These are phyloP conservation scores for Clarias magur DNA, from an alignment of 2,113 vertebrate genomes.

Conservation along the genomic window DNA sequence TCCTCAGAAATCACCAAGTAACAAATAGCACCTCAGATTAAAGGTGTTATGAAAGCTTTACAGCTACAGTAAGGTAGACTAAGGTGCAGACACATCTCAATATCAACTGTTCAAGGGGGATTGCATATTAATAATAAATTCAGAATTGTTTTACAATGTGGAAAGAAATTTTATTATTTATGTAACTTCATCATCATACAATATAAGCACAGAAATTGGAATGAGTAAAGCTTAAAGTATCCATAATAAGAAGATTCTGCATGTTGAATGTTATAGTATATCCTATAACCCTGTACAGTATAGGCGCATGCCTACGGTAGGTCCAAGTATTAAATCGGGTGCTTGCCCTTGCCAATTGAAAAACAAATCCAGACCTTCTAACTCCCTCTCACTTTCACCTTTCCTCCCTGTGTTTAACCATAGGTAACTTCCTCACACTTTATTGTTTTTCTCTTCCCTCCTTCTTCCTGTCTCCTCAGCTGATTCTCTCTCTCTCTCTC, in stretches of 20 bases:
- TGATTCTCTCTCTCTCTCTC: constrained; percentile 26
- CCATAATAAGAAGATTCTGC: not conserved
- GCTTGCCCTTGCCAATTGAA: not conserved
- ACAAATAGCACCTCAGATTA: no score
- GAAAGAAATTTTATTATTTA: not conserved
- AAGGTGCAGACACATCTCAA: no score
- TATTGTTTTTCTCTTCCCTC: constrained; percentile 28
- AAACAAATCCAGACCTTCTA: not conserved
- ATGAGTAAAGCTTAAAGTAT: not conserved
- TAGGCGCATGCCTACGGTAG: not conserved
- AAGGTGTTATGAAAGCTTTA: no score
- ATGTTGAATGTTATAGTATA: not conserved
- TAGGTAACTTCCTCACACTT: constrained; percentile 20
- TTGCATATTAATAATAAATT: no score
- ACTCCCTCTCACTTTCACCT: constrained; percentile 34
- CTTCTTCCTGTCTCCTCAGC: constrained; percentile 42
- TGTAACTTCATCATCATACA: not conserved
- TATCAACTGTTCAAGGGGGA: no score
- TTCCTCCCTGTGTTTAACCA: constrained; percentile 21
- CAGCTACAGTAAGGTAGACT: no score
- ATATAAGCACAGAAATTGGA: not conserved
- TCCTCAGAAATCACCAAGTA: no score
- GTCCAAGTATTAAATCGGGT: not conserved
- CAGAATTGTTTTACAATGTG: no score
- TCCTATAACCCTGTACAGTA: not conserved